Percentiles rank a stretch among this genome's conserved stretches.
phyloP scores from a whole-genome alignment of 1,140 invertebrate species.

The Gonatopus flavifemur region DNA sequence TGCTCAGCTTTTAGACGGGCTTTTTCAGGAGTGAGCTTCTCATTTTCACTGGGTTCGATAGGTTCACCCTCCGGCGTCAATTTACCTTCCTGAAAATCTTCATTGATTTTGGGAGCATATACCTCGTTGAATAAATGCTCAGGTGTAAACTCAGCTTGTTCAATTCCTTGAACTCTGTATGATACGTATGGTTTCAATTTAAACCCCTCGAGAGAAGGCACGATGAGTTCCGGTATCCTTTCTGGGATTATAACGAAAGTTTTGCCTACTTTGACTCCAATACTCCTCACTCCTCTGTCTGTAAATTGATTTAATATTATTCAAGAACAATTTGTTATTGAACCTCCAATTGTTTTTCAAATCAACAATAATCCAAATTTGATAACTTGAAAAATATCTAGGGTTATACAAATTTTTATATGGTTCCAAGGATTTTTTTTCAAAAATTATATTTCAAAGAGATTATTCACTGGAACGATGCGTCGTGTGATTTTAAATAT shows the following conservation, averaged over 20 bases:
- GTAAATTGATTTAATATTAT: conserved; percentile 10
- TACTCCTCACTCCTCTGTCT: conserved; percentile 68
- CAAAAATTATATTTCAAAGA: neutral
- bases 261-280: conserved; percentile 60
- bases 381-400: neutral
- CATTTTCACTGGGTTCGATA: conserved; percentile 70
- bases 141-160: conserved; percentile 79
- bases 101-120: conserved; percentile 78
- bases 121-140: conserved; percentile 82
- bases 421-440: conserved; percentile 11
- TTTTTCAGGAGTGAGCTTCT: conserved; percentile 71
- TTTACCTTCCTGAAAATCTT: conserved; percentile 75
- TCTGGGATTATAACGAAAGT: conserved; percentile 74
- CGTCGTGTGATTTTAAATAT: too few relatives aligned
- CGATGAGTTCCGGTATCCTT: conserved; percentile 89
- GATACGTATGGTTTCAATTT: conserved; percentile 92
- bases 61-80: conserved; percentile 70
- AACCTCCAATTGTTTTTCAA: too few relatives aligned
- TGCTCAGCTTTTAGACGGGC: conserved; percentile 68
- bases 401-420: neutral
- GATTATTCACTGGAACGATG: too few relatives aligned
- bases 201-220: conserved; percentile 79
- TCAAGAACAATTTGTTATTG: too few relatives aligned
- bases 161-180: conserved; percentile 74
- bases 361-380: too few relatives aligned